Base-by-base conservation (phyloP, 1,140 invertebrate genomes). In the Telenomus remus region DNA sequence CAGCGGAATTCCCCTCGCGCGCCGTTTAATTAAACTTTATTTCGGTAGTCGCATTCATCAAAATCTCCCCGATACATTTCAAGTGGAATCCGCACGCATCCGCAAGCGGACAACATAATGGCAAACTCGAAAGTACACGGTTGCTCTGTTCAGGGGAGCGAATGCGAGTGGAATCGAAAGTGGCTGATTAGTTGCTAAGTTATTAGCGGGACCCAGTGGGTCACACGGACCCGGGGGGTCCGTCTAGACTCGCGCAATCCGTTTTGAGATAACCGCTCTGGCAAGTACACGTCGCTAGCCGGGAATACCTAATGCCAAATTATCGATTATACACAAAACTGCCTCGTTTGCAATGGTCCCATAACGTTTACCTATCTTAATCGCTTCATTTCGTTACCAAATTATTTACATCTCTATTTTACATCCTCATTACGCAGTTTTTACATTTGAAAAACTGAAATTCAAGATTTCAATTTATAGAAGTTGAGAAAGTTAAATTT, bases 91-190 rank as follows among this genome's bases (percentile, higher is more conserved):
- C 15, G 19, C 19, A 48, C 51, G 35, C 35, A 61, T 51, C 35
- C 34, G 44, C 33, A 4, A 46, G 35, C 14, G 12, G 35, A 34
- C 11, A 68, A 51, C 59, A 48, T 43, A 63, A 57, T 57, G 34
- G 53, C 53, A 57, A 71, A 42, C 44, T 57, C 46, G n/a, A 43
- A 50, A 64, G 51, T 56, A 56, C 39, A 66, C 43, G 48, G 61
- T n/a, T 54, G 39, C 47, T 50, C 10, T 50, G 66, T 63, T 70
- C 66, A 54, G 15, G 47, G 43, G 33, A 44, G 66, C 37, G 15
- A 34, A 49, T 73, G 70, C 57, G 15, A 48, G 13, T 16, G 16
- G 71, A 66, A 74, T 74, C 51, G 54, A 74, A 74, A 74, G 54
- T 55, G 44, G 35, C 63, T 74, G 51, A 74, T 74, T 74, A 65